A percentile compares a stretch with the other conserved stretches of the same genome.
These are phyloP conservation scores for Formicarius rufipectus DNA, from an alignment of 2,113 vertebrate species.

Conservation along the genomic window DNA sequence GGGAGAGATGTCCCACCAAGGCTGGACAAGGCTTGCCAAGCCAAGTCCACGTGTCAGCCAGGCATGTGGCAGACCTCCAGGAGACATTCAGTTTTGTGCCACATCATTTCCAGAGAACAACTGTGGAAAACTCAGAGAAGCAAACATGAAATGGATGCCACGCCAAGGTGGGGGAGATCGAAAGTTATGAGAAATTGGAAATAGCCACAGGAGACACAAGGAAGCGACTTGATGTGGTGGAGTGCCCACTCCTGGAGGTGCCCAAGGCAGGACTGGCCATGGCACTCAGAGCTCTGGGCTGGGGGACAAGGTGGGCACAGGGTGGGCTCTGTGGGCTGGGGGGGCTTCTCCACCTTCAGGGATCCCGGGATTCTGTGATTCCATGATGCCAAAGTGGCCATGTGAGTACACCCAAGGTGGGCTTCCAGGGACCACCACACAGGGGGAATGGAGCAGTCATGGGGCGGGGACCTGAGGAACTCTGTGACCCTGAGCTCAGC, in stretches of 20 bases:
- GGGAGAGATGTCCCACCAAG: background rate
- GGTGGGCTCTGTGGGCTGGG: background rate
- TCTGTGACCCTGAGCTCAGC: accelerated
- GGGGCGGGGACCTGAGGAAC: no score
- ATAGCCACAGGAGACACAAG: background rate
- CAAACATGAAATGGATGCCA: background rate
- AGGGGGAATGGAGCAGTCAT: accelerated
- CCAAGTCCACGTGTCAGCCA: background rate
- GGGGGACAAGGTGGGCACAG: background rate
- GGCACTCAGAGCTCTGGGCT: background rate
- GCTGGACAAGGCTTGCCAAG: background rate
- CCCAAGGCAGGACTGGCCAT: background rate
- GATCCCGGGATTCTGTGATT: background rate
- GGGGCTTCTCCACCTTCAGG: background rate
- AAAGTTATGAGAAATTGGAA: background rate
- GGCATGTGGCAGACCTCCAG: background rate
- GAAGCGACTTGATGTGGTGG: background rate
- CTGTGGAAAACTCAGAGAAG: background rate
- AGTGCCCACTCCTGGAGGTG: background rate
- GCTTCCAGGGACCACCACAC: background rate
- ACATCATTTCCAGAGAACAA: background rate
- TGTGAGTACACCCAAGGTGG: background rate
- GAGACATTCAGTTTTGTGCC: background rate
- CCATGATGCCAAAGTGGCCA: background rate
- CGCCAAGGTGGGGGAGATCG: background rate